Evolutionary conservation across 2,888 invertebrate species (phyloP).

Genomic region (Epinotia brunnichana): DNA sequence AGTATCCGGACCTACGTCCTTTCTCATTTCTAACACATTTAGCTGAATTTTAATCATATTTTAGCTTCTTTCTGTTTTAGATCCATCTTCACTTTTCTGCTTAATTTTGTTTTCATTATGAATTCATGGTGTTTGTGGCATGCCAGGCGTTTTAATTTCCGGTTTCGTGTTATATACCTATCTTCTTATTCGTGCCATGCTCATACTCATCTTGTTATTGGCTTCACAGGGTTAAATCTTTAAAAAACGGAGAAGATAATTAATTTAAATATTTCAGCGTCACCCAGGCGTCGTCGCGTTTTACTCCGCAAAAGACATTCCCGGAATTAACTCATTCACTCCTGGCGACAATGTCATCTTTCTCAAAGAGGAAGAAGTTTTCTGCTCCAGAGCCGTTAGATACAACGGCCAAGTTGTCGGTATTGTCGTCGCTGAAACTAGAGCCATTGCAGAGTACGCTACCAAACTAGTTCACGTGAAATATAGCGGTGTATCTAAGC

Average conservation of each 20-base stretch:
- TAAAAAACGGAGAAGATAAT: background rate
- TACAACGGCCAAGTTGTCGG: constrained; percentile 43
- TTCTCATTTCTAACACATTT: too few relatives aligned
- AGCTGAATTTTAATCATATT: too few relatives aligned
- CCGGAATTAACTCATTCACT: constrained; percentile 85
- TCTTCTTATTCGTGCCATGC: background rate
- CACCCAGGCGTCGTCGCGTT: constrained; percentile 85
- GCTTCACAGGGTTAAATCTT: background rate
- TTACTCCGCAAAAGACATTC: constrained; percentile 85
- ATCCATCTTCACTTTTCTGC: too few relatives aligned
- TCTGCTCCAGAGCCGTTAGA: constrained; percentile 59
- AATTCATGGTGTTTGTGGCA: too few relatives aligned
- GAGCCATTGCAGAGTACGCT: constrained; percentile 80
- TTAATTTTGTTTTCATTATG: too few relatives aligned
- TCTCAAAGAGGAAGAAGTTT: constrained; percentile 67
- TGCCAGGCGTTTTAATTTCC: too few relatives aligned
- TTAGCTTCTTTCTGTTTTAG: too few relatives aligned
- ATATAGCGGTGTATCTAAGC: constrained; percentile 71
- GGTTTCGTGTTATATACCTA: too few relatives aligned
- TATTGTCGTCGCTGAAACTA: constrained; percentile 81
- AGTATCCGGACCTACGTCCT: too few relatives aligned
- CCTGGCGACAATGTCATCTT: constrained; percentile 52
- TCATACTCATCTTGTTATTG: background rate
- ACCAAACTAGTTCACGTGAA: constrained; percentile 81
- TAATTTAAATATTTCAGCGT: constrained; percentile 68